Evolutionary conservation across 1,140 invertebrate species (phyloP).

Genomic region (Globodera ellingtonae): DNA sequence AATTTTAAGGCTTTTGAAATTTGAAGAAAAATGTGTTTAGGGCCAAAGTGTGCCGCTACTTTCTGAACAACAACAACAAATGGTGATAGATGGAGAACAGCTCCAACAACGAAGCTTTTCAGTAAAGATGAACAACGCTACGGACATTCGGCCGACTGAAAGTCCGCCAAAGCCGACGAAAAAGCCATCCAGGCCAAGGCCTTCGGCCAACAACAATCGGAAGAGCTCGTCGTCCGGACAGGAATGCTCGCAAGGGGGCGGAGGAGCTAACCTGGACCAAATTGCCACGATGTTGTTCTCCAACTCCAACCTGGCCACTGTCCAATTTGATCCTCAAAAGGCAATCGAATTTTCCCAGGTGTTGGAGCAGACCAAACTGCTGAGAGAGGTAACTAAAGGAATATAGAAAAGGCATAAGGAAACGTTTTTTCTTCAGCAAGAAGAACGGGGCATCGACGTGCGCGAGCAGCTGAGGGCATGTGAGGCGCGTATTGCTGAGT

Average conservation of each 20-base stretch:
- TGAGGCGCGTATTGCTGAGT: conserved; percentile 5
- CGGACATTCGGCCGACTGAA: background rate
- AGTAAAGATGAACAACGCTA: background rate
- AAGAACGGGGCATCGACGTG: background rate
- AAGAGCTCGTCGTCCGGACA: background rate
- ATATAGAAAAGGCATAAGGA: background rate
- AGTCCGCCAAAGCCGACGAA: background rate
- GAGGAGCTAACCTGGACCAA: background rate
- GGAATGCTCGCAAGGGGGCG: background rate
- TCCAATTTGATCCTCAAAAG: conserved; percentile 3
- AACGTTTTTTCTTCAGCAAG: background rate
- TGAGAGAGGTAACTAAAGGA: conserved; percentile 4
- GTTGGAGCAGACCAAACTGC: background rate
- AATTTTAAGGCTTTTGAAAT: background rate
- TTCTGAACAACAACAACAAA: background rate
- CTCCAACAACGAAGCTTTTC: background rate
- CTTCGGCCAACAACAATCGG: background rate
- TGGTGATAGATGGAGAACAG: background rate
- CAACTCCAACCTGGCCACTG: background rate
- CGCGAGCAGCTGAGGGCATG: background rate
- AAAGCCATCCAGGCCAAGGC: background rate
- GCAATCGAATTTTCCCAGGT: background rate
- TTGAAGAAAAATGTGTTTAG: background rate
- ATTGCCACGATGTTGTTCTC: conserved; percentile 3
- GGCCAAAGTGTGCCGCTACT: background rate